phyloP scores from a whole-genome alignment of 2,888 invertebrate genomes.

The Ischnura elegans region DNA sequence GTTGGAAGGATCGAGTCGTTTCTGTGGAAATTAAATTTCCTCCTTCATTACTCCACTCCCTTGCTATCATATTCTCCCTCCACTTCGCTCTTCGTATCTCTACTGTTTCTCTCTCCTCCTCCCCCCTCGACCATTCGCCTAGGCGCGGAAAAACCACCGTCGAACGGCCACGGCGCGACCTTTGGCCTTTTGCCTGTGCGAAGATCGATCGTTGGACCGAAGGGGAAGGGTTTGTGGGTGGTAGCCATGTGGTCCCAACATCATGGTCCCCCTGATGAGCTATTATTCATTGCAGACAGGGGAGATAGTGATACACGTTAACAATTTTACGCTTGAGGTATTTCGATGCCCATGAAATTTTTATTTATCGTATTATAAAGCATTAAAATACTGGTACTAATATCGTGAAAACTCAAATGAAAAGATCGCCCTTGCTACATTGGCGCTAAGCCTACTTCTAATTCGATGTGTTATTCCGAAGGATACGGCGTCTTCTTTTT shows the following conservation, averaged over 20 bases:
- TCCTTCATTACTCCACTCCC: neutral
- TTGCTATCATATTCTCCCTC: neutral
- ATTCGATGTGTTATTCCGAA: too few species aligned
- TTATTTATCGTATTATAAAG: too few species aligned
- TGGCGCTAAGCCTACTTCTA: too few species aligned
- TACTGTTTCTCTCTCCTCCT: neutral
- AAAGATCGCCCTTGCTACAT: too few species aligned
- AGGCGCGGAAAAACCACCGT: neutral
- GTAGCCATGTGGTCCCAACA: neutral
- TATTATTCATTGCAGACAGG: too few species aligned
- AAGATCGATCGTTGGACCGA: neutral
- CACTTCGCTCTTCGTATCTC: neutral
- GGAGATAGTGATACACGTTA: too few species aligned
- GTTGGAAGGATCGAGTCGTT: neutral
- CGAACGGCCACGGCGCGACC: neutral
- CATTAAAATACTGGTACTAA: too few species aligned
- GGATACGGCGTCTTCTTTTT: too few species aligned
- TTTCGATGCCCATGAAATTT: too few species aligned
- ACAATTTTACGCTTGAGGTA: too few species aligned
- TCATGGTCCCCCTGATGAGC: neutral
- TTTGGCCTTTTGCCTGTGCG: neutral
- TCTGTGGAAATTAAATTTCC: neutral
- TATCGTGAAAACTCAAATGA: too few species aligned
- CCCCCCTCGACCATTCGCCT: neutral
- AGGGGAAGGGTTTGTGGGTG: neutral